Percentiles rank a stretch among this genome's conserved stretches.
Conservation (phyloP, 2,797 vertebrate genomes). For the Eulemur mongoz region DNA sequence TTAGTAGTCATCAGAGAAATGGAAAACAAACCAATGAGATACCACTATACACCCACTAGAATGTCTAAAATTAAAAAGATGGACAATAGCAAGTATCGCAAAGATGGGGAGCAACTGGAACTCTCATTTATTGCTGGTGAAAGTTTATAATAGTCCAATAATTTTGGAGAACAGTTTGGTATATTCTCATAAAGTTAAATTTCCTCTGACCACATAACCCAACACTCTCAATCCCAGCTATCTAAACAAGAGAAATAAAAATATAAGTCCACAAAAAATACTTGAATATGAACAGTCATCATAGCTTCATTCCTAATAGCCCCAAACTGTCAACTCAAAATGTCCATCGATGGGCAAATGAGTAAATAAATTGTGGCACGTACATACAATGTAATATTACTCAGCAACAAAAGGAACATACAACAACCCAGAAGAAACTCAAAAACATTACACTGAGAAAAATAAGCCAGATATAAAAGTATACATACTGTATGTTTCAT, state of each 20-base stretch:
- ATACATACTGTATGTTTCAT: neutral
- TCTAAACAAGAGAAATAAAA: conserved; percentile 18
- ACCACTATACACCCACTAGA: neutral
- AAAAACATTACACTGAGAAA: neutral
- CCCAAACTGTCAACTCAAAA: neutral
- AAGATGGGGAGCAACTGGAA: neutral
- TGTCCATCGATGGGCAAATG: neutral
- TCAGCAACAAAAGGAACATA: neutral
- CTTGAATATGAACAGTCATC: neutral
- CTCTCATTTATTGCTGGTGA: neutral
- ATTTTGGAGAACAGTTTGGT: neutral
- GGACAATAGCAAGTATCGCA: neutral
- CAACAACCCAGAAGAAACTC: neutral
- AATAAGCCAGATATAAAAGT: neutral
- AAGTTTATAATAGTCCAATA: neutral
- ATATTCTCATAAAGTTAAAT: neutral
- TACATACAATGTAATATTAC: neutral
- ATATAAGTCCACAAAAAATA: neutral
- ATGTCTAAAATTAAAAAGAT: neutral
- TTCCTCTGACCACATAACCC: neutral
- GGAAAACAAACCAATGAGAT: neutral
- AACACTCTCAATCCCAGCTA: neutral
- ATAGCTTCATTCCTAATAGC: neutral
- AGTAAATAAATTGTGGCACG: neutral
- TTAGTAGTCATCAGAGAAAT: neutral